These are phyloP conservation scores for Philotrypesis tridentata DNA, from an alignment of 1,140 invertebrate species.

Conservation along the genomic window DNA sequence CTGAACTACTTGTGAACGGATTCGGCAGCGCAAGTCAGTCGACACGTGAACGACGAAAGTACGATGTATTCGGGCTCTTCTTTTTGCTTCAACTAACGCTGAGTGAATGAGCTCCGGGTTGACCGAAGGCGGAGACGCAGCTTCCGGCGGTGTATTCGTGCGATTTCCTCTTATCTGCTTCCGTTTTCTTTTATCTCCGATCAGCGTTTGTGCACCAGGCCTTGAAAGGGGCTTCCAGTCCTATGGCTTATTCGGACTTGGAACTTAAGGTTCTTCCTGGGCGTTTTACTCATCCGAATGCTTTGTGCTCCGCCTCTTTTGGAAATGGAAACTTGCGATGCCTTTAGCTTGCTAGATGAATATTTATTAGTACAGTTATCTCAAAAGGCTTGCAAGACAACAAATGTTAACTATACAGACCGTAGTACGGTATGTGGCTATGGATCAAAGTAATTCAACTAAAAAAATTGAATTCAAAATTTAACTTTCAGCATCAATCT, in stretches of 20 bases:
- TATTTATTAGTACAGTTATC: too few relatives aligned
- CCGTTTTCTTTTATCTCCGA: slow-evolving; percentile 62
- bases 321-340: background rate
- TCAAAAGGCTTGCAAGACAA: background rate
- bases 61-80: slow-evolving; percentile 34
- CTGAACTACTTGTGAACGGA: background rate
- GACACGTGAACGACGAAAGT: slow-evolving; percentile 48
- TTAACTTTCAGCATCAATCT: background rate
- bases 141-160: slow-evolving; percentile 60
- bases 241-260: background rate
- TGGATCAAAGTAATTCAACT: background rate
- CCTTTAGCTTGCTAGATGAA: background rate
- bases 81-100: background rate
- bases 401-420: background rate
- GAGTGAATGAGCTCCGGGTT: slow-evolving; percentile 38
- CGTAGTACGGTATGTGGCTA: too few relatives aligned
- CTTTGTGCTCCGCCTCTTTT: background rate
- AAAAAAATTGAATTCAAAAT: background rate
- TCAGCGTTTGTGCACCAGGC: slow-evolving; percentile 46
- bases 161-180: slow-evolving; percentile 67
- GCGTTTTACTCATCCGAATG: background rate
- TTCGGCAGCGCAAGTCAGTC: slow-evolving; percentile 31
- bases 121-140: slow-evolving; percentile 63
- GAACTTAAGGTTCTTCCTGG: background rate
- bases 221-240: slow-evolving; percentile 57